Percentiles rank a stretch among this genome's conserved stretches.
Evolutionary conservation across 2,888 invertebrate genomes (phyloP).

Genomic region (Diadegma fenestrale): DNA sequence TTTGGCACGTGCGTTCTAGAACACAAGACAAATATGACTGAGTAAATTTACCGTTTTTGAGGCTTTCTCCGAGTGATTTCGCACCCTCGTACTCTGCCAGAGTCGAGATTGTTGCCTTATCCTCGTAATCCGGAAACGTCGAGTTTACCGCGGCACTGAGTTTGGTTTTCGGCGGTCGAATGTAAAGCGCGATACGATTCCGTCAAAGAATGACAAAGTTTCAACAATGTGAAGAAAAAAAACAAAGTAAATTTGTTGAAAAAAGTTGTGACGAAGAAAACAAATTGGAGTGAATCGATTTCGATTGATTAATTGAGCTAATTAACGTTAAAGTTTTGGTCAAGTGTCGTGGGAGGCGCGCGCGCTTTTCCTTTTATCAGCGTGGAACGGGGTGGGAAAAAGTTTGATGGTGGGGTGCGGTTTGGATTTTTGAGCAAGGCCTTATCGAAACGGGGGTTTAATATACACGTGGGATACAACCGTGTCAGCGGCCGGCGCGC

Average conservation of each 20-base stretch:
- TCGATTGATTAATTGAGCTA: neutral
- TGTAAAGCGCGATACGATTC: neutral
- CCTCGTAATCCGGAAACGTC: constrained; percentile 3
- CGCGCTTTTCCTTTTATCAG: constrained; percentile 28
- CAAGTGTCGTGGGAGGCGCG: constrained; percentile 7
- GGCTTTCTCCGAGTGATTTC: neutral
- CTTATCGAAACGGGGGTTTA: constrained; percentile 65
- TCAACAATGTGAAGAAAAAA: neutral
- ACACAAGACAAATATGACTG: neutral
- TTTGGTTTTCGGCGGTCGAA: neutral
- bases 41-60: constrained; percentile 16
- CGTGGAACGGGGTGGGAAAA: constrained; percentile 27
- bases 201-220: neutral
- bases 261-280: neutral
- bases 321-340: constrained; percentile 25
- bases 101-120: constrained; percentile 5
- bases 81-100: neutral
- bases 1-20: constrained; percentile 10
- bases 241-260: neutral
- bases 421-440: constrained; percentile 40
- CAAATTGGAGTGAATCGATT: neutral
- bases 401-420: constrained; percentile 39
- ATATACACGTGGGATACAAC: constrained; percentile 75
- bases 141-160: constrained; percentile 3
- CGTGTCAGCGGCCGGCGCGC: constrained; percentile 84